Evolutionary conservation across 2,113 vertebrate genomes (phyloP), one percentile per base, ranked within the genome.

Genomic region (Toxostoma redivivum): DNA sequence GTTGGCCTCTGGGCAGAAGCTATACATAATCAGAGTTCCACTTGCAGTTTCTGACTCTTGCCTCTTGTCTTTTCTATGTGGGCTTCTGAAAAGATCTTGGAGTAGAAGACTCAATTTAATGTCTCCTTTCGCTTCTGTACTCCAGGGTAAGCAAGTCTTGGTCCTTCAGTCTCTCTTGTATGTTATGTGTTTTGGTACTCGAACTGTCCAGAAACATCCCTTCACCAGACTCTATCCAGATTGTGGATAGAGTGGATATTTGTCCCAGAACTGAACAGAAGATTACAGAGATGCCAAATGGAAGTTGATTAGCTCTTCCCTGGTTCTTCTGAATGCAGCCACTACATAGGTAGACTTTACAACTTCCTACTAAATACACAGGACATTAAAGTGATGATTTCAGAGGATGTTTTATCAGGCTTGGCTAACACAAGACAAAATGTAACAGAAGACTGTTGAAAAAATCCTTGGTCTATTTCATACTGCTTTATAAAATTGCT

Each of bases 141-240:
- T 72, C 40, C 18, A 13, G 28, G 17, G 4, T 71, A 74, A 66
- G 21, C 21, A 82, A 86, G 38, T 2, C 6, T 12, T 1, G 0
- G 45, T 69, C 31, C 24, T 94, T 81, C 54, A 53, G 10, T 45
- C 16, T 86, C 44, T 51, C 51, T 66, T 40, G 4, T 38, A 11
- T 7, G 5, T 53, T 62, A 8, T 21, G 9, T 62, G 11, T 44
- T 88, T 57, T 64, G 12, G 19, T 11, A 47, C 7, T 5, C 3
- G 4, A 73, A 58, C 8, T 1, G 1, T 62, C 47, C 2, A 0
- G 35, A 70, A 81, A 24, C 4, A 5, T 67, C 22, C 5, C 16
- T 81, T 72, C 40, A 37, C 15, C 72, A 77, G n/a, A 31, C 12
- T 67, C 40, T 70, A 7, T 50, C 47, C n/a, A 25, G 31, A n/a